Base-by-base conservation (phyloP, 2,797 vertebrate species). In the Trematomus bernacchii region DNA sequence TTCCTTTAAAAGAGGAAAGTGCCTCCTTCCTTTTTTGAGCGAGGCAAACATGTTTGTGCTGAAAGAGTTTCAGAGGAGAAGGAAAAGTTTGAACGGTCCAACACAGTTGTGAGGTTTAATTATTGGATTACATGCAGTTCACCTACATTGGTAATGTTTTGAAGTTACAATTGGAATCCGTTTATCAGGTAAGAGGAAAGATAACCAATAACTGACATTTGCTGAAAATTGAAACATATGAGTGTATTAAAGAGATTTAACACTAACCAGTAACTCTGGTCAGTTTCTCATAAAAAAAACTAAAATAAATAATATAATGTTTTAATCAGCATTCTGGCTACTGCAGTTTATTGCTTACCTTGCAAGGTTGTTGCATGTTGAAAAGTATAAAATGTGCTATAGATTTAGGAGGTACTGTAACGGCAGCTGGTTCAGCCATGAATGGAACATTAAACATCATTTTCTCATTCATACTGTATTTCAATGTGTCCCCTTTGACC, bases 1-100 rank as follows among this genome's bases (percentile, higher is more conserved):
- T 97, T 97, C 96, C 94, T 86, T 82, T 90, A 76, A 77, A 85
- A 93, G 89, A 92, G 93, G 92, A 96, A 95, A 90, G 87, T 85
- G 73, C 82, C 73, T 76, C 73, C 86, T 93, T 92, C 88, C 93
- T 92, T 82, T 76, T 89, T 93, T 92, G 91, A 95, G 93, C 33
- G 33, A 94, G 91, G 85, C 90, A 94, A 95, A 94, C 89, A 92
- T 90, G 94, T 93, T 91, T 87, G 85, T 90, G 84, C 87, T 93
- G 86, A 88, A 82, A 89, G 84, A 86, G 85, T 74, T 64, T 84
- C 83, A 65, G 30, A 21, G 71, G 66, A 89, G 80, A 85, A 58
- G 62, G 90, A 86, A 79, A 71, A 79, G 64, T 60, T 73, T 37
- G 47, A 83, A 63, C 66, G 73, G 54, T 83, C 52, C 44, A 37